Evolutionary conservation across 2,888 invertebrate genomes (phyloP).

Genomic region (Lypha dubia): DNA sequence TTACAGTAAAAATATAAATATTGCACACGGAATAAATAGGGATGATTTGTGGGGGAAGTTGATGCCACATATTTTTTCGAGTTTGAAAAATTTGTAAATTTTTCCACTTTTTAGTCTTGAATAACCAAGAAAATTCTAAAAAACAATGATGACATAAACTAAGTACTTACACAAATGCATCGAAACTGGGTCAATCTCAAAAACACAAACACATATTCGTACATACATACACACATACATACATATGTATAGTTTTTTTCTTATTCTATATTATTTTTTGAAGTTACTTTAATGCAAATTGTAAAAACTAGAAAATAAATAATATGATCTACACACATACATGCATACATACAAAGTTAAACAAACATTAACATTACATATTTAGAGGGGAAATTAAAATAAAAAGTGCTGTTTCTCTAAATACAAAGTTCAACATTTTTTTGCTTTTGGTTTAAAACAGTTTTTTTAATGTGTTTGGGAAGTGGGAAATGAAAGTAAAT

Average conservation of each 20-base stretch:
- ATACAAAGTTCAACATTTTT: neutral
- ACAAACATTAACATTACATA: slow-evolving; percentile 17
- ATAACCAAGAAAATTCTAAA: slow-evolving; percentile 4
- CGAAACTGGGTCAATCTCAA: slow-evolving; percentile 72
- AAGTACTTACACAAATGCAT: slow-evolving; percentile 59
- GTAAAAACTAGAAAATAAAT: slow-evolving; percentile 44
- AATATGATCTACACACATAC: slow-evolving; percentile 21
- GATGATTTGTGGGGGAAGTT: neutral
- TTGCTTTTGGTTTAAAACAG: neutral
- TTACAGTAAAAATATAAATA: slow-evolving; percentile 48
- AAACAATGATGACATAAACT: slow-evolving; percentile 56
- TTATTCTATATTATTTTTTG: slow-evolving; percentile 41
- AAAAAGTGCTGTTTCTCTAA: slow-evolving; percentile 35
- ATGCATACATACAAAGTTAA: neutral
- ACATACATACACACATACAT: neutral
- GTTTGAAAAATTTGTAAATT: neutral
- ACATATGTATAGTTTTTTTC: slow-evolving; percentile 2
- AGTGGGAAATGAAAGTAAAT: neutral
- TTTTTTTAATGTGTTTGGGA: neutral
- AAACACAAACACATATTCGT: neutral
- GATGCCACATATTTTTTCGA: neutral
- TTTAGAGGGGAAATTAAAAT: slow-evolving; percentile 29
- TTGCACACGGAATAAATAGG: neutral
- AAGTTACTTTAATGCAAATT: slow-evolving; percentile 66
- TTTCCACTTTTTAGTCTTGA: neutral